These are phyloP conservation scores for Merodon equestris DNA, from an alignment of 2,888 invertebrate genomes.

Conservation along the genomic window DNA sequence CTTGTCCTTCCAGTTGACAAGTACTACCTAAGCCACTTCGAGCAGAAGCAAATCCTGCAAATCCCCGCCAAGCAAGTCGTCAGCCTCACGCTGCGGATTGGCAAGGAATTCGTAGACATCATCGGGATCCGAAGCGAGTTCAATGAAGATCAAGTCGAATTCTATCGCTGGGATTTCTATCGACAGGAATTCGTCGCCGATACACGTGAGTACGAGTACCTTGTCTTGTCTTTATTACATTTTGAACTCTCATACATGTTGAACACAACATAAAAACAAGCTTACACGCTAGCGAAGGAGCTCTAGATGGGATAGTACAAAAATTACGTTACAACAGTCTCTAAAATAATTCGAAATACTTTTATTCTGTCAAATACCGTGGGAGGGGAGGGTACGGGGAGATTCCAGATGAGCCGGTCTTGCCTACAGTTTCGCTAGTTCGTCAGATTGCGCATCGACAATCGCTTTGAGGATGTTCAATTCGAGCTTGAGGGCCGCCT, in stretches of 20 bases:
- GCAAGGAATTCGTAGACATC: constrained; percentile 66
- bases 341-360: constrained; percentile 55
- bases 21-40: constrained; percentile 73
- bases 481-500: constrained; percentile 75
- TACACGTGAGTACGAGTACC: constrained; percentile 73
- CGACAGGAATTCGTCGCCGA: constrained; percentile 70
- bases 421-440: constrained; percentile 70
- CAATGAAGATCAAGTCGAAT: constrained; percentile 49
- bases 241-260: too few relatives aligned
- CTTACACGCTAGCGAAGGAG: too few relatives aligned
- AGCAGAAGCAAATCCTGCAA: constrained; percentile 72
- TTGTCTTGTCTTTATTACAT: neutral
- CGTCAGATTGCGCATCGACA: constrained; percentile 76
- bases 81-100: constrained; percentile 53
- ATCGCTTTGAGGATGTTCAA: constrained; percentile 77
- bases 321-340: constrained; percentile 1
- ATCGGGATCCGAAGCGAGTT: constrained; percentile 70
- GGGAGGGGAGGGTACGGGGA: too few relatives aligned
- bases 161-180: constrained; percentile 72
- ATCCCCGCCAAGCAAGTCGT: constrained; percentile 69
- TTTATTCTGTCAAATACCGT: constrained; percentile 39
- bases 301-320: neutral
- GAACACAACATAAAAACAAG: too few relatives aligned
- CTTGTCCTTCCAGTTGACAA: constrained; percentile 65
- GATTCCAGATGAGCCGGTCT: too few relatives aligned